phyloP scores from a whole-genome alignment of 2,888 invertebrate species.

The Cosmopolites sordidus region DNA sequence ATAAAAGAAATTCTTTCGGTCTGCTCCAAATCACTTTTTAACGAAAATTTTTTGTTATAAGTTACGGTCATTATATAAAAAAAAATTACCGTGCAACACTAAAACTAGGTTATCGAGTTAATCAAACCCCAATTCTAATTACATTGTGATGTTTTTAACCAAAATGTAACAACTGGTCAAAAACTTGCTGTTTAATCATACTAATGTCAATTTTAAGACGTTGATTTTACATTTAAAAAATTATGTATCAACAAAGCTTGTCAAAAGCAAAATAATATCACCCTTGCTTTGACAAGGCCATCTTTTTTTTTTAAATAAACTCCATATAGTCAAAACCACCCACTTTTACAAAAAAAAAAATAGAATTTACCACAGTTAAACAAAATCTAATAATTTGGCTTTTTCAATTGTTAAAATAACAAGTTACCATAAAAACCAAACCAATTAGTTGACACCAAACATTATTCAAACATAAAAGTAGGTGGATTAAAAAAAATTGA shows the following conservation, averaged over 20 bases:
- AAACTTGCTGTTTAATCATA: not conserved
- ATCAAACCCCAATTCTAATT: not conserved
- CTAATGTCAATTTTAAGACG: not conserved
- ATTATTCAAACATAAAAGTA: too few species aligned
- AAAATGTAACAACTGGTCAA: not conserved
- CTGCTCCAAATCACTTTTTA: too few species aligned
- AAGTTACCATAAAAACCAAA: too few species aligned
- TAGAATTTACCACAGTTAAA: too few species aligned
- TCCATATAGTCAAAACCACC: too few species aligned
- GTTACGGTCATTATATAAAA: not conserved
- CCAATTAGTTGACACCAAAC: too few species aligned
- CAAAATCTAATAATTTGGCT: too few species aligned
- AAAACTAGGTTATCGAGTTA: not conserved
- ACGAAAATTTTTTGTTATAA: too few species aligned
- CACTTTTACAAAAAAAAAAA: too few species aligned
- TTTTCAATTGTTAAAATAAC: too few species aligned
- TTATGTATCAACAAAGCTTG: not conserved
- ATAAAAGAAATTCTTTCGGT: not conserved
- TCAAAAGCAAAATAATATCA: not conserved
- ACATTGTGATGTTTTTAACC: not conserved
- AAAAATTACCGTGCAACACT: not conserved
- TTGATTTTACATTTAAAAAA: not conserved
- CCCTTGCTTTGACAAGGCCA: not conserved
- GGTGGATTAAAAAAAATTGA: too few species aligned
- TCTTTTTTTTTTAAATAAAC: too few species aligned